Base-by-base conservation (phyloP, 2,113 vertebrate genomes). In the Chloroceryle aenea region DNA sequence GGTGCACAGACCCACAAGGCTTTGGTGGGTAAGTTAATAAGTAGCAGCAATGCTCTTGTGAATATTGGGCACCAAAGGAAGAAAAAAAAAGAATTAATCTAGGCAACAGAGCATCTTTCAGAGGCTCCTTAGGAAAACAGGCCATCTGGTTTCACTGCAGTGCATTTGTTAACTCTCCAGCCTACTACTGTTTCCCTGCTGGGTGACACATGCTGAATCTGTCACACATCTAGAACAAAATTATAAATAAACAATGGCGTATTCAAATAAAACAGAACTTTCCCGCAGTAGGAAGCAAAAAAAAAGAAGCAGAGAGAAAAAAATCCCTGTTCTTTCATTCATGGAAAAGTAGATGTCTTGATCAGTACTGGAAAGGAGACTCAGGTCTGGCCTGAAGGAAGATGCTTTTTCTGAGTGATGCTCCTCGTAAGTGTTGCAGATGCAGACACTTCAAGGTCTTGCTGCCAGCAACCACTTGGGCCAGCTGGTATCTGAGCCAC, bases 221-320 rank as follows among this genome's bases (percentile, higher is more conserved):
- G 93, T 89, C 95, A 92, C 58, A 93, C 61, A 92, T 62, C 75
- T 96, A 95, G 91, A 53, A 95, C 71, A 84, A 88, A 97, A 94
- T 95, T 94, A 95, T 95, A 94, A 97, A 96, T 96, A 95, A 97
- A 73, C 95, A 96, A 93, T 82, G 43, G 69, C 45, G 58, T 76
- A 79, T 93, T 97, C 91, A 91, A 95, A 94, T 90, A 90, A 92
- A 97, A 47, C 81, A 95, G 87, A 83, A 86, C 30, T 93, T 78
- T 83, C 22, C 25, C 0, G 8, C 85, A 85, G 80, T n/a, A 78
- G 91, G 63, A 85, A 67, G 30, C 23, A 47, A 61, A 90, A 47
- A 61, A 90, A 87, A 64, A 4, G 6, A 83, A 83, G 50, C 42
- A 64, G 18, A 42, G 79, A 79, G 58, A 50, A 50, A 50, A 48